Evolutionary conservation across 2,888 invertebrate species (phyloP).

Genomic region (Lymantria dispar): DNA sequence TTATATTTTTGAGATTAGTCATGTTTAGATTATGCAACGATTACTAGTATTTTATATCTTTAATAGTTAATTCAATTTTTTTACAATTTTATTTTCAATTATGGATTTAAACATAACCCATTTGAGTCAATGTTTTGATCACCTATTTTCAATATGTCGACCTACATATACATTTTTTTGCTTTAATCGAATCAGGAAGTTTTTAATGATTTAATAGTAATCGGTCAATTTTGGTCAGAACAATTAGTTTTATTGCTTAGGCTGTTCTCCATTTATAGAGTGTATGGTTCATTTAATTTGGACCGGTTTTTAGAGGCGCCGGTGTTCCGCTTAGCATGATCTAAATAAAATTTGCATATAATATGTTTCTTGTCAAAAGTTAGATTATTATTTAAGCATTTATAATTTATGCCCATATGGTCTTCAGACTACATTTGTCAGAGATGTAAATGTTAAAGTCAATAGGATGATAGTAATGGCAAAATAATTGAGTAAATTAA

Average conservation of each 20-base stretch:
- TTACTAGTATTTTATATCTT: no score
- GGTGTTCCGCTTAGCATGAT: conserved; percentile 47
- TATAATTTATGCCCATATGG: no score
- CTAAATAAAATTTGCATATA: conserved; percentile 53
- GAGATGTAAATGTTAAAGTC: no score
- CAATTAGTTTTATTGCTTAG: conserved; percentile 51
- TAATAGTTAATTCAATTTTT: no score
- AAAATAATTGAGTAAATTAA: no score
- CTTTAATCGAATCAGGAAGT: conserved; percentile 48
- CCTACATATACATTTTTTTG: conserved; percentile 9
- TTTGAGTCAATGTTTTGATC: neutral
- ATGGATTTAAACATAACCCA: neutral
- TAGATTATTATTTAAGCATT: no score
- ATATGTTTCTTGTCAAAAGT: neutral
- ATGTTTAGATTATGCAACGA: no score
- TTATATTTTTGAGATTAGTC: no score
- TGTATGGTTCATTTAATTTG: conserved; percentile 31
- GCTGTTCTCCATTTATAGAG: conserved; percentile 42
- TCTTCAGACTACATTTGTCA: no score
- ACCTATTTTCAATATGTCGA: conserved; percentile 1
- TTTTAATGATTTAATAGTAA: conserved; percentile 37
- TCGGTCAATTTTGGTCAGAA: conserved; percentile 48
- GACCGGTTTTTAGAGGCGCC: conserved; percentile 46
- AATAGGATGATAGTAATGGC: no score
- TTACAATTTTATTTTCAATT: no score